These are phyloP conservation scores for Florisuga fusca DNA, from an alignment of 2,797 vertebrate genomes.

Conservation along the genomic window DNA sequence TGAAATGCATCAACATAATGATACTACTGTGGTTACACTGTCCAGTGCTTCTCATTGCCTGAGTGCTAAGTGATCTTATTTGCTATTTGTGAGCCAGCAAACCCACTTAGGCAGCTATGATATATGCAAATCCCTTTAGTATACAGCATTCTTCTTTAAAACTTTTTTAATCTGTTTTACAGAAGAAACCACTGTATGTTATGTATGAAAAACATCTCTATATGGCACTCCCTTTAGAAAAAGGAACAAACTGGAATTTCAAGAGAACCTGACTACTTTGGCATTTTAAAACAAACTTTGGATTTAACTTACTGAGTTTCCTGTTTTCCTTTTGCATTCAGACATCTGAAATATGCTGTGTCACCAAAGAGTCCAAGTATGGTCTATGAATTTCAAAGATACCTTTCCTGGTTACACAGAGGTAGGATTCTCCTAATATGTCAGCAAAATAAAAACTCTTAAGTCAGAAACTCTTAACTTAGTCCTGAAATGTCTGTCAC, in stretches of 20 bases:
- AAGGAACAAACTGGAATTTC: conserved; percentile 10
- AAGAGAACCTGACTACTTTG: conserved; percentile 14
- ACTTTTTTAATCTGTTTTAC: not conserved
- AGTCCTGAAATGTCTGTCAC: not conserved
- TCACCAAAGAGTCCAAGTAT: not conserved
- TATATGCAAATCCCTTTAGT: conserved; percentile 5
- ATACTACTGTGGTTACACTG: not conserved
- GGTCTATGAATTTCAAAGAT: not conserved
- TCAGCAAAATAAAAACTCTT: not conserved
- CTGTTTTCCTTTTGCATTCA: not conserved
- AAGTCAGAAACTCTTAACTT: not conserved
- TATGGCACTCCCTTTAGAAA: not conserved
- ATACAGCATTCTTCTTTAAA: not conserved
- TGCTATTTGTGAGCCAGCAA: not conserved
- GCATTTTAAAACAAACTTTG: conserved; percentile 28
- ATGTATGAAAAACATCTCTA: not conserved
- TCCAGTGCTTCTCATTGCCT: not conserved
- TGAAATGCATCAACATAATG: not conserved
- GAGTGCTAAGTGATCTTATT: conserved; percentile 19
- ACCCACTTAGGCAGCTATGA: not conserved
- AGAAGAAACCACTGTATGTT: not conserved
- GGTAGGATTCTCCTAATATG: not conserved
- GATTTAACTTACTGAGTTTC: not conserved
- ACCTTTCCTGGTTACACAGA: not conserved
- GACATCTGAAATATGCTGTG: not conserved